A percentile compares a stretch with the other conserved stretches of the same genome.
phyloP scores from a whole-genome alignment of 2,888 invertebrate genomes.

The Glaucopsyche alexis region DNA sequence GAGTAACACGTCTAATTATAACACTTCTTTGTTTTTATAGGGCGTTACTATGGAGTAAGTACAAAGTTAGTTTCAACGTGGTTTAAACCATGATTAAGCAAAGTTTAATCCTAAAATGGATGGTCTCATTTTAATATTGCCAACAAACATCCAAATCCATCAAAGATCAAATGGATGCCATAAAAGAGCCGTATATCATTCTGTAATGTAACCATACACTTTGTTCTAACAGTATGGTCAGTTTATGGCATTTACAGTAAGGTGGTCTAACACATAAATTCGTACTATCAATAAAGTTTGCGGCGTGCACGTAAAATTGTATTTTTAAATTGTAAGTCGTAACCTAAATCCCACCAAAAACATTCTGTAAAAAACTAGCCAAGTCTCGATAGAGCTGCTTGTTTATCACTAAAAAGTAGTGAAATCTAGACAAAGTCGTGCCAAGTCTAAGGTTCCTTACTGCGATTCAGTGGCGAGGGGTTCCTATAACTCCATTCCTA shows the following conservation, averaged over 20 bases:
- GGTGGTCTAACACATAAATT: conserved; percentile 8
- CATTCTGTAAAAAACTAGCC: too few relatives aligned
- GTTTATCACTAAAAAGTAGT: too few relatives aligned
- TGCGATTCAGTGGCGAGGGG: too few relatives aligned
- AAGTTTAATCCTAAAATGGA: background rate
- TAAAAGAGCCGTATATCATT: conserved; percentile 28
- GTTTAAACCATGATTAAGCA: background rate
- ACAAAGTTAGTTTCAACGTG: too few relatives aligned
- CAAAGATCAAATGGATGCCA: conserved; percentile 29
- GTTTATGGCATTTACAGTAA: conserved; percentile 18
- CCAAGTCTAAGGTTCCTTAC: too few relatives aligned
- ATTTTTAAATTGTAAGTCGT: background rate
- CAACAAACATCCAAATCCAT: conserved; percentile 14
- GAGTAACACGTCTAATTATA: too few relatives aligned
- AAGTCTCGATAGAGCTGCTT: too few relatives aligned
- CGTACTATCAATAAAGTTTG: background rate
- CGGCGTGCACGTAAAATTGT: background rate
- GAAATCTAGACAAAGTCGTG: too few relatives aligned
- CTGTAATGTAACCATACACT: conserved; percentile 49
- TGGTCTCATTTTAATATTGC: background rate
- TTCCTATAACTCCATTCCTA: too few relatives aligned
- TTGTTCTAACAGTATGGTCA: conserved; percentile 43
- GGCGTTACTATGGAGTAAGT: too few relatives aligned
- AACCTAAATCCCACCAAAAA: too few relatives aligned
- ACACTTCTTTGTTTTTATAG: too few relatives aligned